A percentile compares a stretch with the other conserved stretches of the same genome.
These are phyloP conservation scores for Pseudomyrmex concolor DNA, from an alignment of 1,140 invertebrate genomes.

Conservation along the genomic window DNA sequence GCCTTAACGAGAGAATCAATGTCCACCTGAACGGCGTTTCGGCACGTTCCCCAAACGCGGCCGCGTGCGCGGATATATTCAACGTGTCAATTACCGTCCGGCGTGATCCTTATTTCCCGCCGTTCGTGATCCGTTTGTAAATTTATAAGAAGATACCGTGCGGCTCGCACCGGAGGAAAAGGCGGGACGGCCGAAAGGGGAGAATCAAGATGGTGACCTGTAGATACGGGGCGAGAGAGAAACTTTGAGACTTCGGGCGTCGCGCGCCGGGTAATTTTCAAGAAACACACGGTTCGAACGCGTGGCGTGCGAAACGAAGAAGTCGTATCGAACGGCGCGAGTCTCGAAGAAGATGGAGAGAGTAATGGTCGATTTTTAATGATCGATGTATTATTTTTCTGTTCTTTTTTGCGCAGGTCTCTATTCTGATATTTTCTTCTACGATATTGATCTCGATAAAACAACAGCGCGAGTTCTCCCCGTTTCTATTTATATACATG, in stretches of 20 bases:
- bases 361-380: background rate
- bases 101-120: conserved; percentile 31
- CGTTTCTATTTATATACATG: too few species aligned
- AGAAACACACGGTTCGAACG: background rate
- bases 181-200: conserved; percentile 1
- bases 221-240: conserved; percentile 18
- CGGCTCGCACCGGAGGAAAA: background rate
- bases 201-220: conserved; percentile 13
- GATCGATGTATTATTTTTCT: background rate
- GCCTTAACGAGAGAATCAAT: conserved; percentile 63
- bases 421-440: background rate
- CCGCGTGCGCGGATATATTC: conserved; percentile 51
- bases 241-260: conserved; percentile 11
- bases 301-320: conserved; percentile 15
- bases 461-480: too few species aligned
- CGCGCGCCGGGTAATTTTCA: conserved; percentile 3
- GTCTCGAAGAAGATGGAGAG: too few species aligned
- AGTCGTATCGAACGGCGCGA: background rate
- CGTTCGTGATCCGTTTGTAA: conserved; percentile 47
- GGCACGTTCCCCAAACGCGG: conserved; percentile 55
- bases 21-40: conserved; percentile 36
- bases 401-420: background rate
- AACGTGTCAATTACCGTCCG: conserved; percentile 61
- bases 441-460: background rate
- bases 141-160: conserved; percentile 54